Base-by-base conservation (phyloP, 2,113 vertebrate species). In the Empidonax alnorum region DNA sequence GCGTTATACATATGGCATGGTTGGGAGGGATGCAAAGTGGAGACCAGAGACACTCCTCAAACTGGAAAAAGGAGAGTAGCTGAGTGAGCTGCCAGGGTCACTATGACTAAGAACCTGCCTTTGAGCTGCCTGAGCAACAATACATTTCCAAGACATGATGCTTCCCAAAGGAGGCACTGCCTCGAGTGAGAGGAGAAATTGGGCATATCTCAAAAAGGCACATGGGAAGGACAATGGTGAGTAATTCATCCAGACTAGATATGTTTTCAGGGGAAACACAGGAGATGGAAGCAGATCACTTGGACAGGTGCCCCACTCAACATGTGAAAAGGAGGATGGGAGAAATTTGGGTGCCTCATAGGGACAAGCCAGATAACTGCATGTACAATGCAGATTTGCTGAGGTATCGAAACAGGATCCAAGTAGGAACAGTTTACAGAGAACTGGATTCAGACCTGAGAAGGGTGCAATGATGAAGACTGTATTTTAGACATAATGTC, bases 221-320 rank as follows among this genome's bases (percentile, higher is more conserved):
- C 11, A 3, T 15, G 42, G 65, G 37, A 87, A 87, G 78, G n/a
- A 41, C 35, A 65, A 20, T 6, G 12, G 42, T 6, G 23, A 42
- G 44, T 59, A 59, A 65, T 82, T 85, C 37, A 46, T 56, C 25
- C 35, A 68, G 74, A 53, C 24, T 69, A 56, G n/a, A 63, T 3
- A 7, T 31, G 11, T 67, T 95, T 89, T 25, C 74, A 82, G 66
- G 14, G 47, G 14, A 79, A 93, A 33, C 25, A 44, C 22, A 59
- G 35, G 66, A 67, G 25, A 37, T 68, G 35, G 42, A 63, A 37
- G 69, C 28, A 49, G 41, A 71, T 53, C 14, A 27, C 19, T 55
- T 46, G 44, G 42, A 58, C 15, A 55, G n/a, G n/a, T 0, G 0
- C 6, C 11, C 20, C 33, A 52, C 17, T 14, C 62, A 50, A 18